These are phyloP conservation scores for Gymnothorax reevesii DNA, from an alignment of 2,797 vertebrate genomes.

Conservation along the genomic window DNA sequence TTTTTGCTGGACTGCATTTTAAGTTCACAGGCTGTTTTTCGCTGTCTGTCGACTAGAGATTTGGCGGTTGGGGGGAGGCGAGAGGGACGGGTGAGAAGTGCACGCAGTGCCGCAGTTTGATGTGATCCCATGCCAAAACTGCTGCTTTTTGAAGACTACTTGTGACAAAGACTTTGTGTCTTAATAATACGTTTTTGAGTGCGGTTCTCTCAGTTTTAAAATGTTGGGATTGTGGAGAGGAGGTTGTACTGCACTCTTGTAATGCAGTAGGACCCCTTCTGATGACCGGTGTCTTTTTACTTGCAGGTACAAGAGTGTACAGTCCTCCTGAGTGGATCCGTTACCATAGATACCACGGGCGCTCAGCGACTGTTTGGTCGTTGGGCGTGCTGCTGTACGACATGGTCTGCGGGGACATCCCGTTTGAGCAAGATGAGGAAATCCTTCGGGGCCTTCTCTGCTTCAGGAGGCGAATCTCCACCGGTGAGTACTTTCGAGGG, in stretches of 20 bases:
- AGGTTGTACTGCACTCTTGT: neutral
- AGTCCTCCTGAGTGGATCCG: conserved; percentile 98
- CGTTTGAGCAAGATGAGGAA: conserved; percentile 96
- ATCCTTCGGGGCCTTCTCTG: conserved; percentile 88
- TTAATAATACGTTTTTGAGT: neutral
- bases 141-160: neutral
- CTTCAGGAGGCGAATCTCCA: conserved; percentile 90
- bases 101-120: conserved; percentile 33
- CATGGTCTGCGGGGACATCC: conserved; percentile 98
- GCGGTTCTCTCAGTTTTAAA: neutral
- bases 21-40: conserved; percentile 54
- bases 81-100: neutral
- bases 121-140: neutral
- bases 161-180: neutral
- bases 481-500: conserved; percentile 70
- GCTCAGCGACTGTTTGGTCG: conserved; percentile 96
- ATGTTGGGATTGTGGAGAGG: neutral
- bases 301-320: conserved; percentile 90
- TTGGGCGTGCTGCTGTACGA: conserved; percentile 94
- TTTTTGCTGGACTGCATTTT: conserved; percentile 72
- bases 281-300: conserved; percentile 4
- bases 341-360: conserved; percentile 94
- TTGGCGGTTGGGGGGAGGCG: neutral
- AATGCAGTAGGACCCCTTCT: neutral
- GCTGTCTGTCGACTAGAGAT: conserved; percentile 63